Percentiles rank a stretch among this genome's conserved stretches.
phyloP scores from a whole-genome alignment of 2,113 vertebrate species.

The Atlantisia rogersi region DNA sequence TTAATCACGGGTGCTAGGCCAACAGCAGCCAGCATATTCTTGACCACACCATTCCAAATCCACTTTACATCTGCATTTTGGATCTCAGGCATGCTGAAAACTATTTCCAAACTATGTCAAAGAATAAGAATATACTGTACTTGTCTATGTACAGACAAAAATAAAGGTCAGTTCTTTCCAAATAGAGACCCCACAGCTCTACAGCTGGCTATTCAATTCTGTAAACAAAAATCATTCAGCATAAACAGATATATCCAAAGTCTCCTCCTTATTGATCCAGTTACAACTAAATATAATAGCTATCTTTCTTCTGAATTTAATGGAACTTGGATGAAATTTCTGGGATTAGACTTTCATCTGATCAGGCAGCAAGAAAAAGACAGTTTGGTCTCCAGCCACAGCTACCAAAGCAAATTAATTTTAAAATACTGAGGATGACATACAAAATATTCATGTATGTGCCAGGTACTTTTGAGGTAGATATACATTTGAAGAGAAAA shows the following conservation, averaged over 20 bases:
- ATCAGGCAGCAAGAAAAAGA: not conserved
- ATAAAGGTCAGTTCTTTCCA: not conserved
- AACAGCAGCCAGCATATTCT: not conserved
- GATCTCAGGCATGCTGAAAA: not conserved
- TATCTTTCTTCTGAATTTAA: not conserved
- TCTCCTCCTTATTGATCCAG: not conserved
- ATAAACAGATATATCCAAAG: not conserved
- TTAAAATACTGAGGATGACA: not conserved
- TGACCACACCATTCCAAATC: not conserved
- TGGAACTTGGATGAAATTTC: not conserved
- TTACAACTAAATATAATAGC: not conserved
- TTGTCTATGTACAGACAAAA: not conserved
- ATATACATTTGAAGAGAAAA: constrained; percentile 4
- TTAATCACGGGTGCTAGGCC: not conserved
- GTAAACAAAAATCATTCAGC: not conserved
- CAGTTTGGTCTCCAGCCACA: not conserved
- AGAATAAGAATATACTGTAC: not conserved
- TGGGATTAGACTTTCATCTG: not conserved
- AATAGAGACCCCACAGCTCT: not conserved
- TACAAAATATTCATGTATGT: not conserved
- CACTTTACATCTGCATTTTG: not conserved
- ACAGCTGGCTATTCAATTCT: not conserved
- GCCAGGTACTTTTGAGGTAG: not conserved
- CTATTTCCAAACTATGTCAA: not conserved
- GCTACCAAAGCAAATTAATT: not conserved